A percentile compares a stretch with the other conserved stretches of the same genome.
Conservation (phyloP, 2,888 invertebrate species). For the Bombylius major region DNA sequence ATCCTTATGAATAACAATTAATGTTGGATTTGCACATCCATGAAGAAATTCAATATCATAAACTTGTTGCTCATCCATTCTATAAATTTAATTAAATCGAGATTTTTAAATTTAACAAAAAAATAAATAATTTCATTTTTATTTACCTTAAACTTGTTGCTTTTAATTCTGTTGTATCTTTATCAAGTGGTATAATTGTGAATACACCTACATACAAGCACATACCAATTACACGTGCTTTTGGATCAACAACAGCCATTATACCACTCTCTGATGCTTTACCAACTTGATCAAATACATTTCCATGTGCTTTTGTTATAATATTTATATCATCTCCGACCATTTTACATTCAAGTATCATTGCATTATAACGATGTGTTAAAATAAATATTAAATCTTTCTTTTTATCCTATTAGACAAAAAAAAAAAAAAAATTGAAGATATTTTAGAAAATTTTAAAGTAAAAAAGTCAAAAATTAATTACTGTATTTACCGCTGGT, state of each 20-base stretch:
- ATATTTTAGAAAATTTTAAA: not conserved
- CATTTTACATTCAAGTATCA: constrained; percentile 85
- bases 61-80: constrained; percentile 89
- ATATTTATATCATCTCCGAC: constrained; percentile 76
- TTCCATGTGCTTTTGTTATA: constrained; percentile 90
- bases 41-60: constrained; percentile 94
- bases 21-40: constrained; percentile 83
- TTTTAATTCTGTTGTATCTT: constrained; percentile 85
- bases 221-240: constrained; percentile 87
- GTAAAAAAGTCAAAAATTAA: not conserved
- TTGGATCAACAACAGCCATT: constrained; percentile 90
- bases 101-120: not conserved
- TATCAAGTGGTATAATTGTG: constrained; percentile 93
- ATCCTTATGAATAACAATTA: constrained; percentile 90
- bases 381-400: constrained; percentile 89
- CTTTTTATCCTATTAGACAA: constrained; percentile 57
- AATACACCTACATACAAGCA: constrained; percentile 92
- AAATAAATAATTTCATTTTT: not conserved
- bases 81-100: constrained; percentile 29
- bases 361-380: constrained; percentile 89
- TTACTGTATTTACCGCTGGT: constrained; percentile 55
- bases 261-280: constrained; percentile 93
- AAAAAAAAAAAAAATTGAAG: not conserved
- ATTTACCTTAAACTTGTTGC: constrained; percentile 65
- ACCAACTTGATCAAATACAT: constrained; percentile 89